A percentile compares a stretch with the other conserved stretches of the same genome.
phyloP scores from a whole-genome alignment of 1,140 invertebrate genomes.

The Pseudomyrmex concolor region DNA sequence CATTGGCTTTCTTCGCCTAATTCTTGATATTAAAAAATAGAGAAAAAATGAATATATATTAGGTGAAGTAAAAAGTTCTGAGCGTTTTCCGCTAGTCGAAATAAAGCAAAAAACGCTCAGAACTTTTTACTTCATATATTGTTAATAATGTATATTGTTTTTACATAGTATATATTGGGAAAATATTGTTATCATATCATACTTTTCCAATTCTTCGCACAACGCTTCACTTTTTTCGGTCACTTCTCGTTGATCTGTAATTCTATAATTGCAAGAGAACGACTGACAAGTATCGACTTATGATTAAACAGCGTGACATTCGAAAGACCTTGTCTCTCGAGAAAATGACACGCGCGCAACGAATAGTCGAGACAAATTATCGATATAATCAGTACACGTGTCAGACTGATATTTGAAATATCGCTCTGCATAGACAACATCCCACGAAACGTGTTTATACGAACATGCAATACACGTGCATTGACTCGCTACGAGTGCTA shows the following conservation, averaged over 20 bases:
- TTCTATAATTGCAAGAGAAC: background rate
- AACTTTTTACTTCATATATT: too few relatives aligned
- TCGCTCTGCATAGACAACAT: background rate
- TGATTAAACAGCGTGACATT: conserved; percentile 31
- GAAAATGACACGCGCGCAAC: conserved; percentile 7
- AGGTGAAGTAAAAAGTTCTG: too few relatives aligned
- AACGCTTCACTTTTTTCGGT: background rate
- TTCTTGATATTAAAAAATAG: too few relatives aligned
- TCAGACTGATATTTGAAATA: conserved; percentile 17
- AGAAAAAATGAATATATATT: too few relatives aligned
- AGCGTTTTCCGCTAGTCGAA: too few relatives aligned
- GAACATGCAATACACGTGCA: background rate
- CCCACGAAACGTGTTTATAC: background rate
- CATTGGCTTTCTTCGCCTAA: too few relatives aligned
- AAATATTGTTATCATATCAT: background rate
- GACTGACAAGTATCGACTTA: conserved; percentile 6
- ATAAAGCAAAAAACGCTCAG: too few relatives aligned
- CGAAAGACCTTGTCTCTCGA: conserved; percentile 23
- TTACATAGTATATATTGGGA: too few relatives aligned
- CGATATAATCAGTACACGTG: conserved; percentile 41
- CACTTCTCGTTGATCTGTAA: background rate
- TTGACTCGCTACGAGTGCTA: background rate
- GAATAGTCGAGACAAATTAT: conserved; percentile 20
- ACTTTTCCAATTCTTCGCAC: background rate
- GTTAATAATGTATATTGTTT: too few relatives aligned